phyloP scores from a whole-genome alignment of 2,113 vertebrate genomes.

The Ophiodon elongatus region DNA sequence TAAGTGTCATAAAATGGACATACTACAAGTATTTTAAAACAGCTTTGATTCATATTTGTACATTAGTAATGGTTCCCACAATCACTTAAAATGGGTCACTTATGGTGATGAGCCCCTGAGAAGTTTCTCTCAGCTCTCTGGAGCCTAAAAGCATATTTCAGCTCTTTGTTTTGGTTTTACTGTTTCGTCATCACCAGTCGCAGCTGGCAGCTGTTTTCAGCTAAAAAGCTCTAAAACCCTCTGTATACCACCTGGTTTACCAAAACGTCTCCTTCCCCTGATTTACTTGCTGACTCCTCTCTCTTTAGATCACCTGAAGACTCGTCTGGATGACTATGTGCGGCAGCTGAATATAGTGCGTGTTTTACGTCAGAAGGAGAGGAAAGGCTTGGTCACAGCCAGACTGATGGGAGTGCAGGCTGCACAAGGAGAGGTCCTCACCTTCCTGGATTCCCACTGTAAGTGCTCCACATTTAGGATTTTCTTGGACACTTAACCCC shows the following conservation, averaged over 20 bases:
- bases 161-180: background rate
- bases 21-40: background rate
- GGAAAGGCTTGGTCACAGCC: constrained; percentile 88
- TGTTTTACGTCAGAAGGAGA: constrained; percentile 85
- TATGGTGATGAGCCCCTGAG: background rate
- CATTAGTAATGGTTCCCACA: background rate
- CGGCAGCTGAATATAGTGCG: constrained; percentile 85
- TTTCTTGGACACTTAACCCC: no score
- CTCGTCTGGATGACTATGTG: constrained; percentile 84
- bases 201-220: background rate
- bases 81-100: background rate
- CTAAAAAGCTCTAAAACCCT: background rate
- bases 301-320: constrained; percentile 85
- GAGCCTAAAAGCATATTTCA: background rate
- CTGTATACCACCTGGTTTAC: background rate
- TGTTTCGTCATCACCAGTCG: background rate
- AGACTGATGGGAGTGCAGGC: constrained; percentile 86
- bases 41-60: background rate
- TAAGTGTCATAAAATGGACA: background rate
- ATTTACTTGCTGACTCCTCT: background rate
- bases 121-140: background rate
- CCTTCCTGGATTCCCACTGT: constrained; percentile 92
- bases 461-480: constrained; percentile 27
- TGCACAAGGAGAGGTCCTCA: constrained; percentile 88
- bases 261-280: background rate